Evolutionary conservation across 2,888 invertebrate genomes (phyloP), one percentile per base, ranked within the genome.

Genomic region (Troglohyphantes excavatus): DNA sequence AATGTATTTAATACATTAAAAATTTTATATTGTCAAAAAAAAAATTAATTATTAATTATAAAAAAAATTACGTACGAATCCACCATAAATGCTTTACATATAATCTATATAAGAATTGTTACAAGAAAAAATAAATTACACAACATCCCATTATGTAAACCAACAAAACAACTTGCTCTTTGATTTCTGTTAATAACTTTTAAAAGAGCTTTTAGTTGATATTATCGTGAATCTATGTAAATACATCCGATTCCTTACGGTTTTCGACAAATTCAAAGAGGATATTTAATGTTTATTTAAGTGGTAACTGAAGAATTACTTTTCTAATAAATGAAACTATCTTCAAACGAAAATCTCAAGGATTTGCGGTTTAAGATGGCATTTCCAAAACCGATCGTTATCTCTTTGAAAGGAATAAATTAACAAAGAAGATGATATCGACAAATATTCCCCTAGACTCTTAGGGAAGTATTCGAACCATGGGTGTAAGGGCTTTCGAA

Each of bases 391-490:
- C 26, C 27, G 26, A 65, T 65, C 65, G 27, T 65, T 65, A 23
- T 11, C 19, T 65, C 27, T 65, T 65, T 65, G 65, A 65, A 23
- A 65, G 27, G 65, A 65, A 65, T 65, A 11, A 23, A 65, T 65
- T 65, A 65, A 65, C 26, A 23, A 65, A 65, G 27, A 6, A 65
- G 65, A 65, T 65, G 23, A 9, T 23, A 65, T 65, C 27, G 65
- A 23, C 26, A 65, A 61, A 65, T 17, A 9, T 27, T 26, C 5
- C 26, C 19, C 13, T 23, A 65, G 26, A 27, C 21, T 9, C 65
- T 65, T 65, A 13, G 23, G 65, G 1, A 65, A 65, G 17, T 11
- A 65, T 9, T 65, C 26, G 9, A 23, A 65, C 26, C 5, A 9
- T 23, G 27, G 21, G 26, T 13, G 23, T 17, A 23, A 19, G 65